These are phyloP conservation scores for Matsumurasca onukii DNA, from an alignment of 1,140 invertebrate species.

Conservation along the genomic window DNA sequence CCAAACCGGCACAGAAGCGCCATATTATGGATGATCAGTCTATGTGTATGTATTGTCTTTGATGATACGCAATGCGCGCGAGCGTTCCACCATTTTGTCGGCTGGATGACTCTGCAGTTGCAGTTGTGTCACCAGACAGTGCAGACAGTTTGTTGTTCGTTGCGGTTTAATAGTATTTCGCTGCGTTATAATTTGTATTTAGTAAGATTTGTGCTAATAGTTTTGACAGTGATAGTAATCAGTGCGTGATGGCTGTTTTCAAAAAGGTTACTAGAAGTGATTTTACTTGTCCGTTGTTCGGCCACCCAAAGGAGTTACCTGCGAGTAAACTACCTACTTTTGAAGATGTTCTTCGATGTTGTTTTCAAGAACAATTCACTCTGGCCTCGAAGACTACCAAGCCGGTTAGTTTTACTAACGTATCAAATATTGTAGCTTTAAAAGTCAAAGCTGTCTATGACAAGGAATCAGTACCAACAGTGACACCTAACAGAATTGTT, in stretches of 20 bases:
- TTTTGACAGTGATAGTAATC: not conserved
- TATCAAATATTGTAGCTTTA: slow-evolving; percentile 12
- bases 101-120: not conserved
- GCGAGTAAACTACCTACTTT: not conserved
- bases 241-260: slow-evolving; percentile 1
- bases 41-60: too few relatives aligned
- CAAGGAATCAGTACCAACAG: not conserved
- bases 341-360: slow-evolving; percentile 11
- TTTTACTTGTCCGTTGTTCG: slow-evolving; percentile 15
- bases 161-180: not conserved
- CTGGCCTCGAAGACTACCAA: not conserved
- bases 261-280: slow-evolving; percentile 14
- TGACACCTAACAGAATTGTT: slow-evolving; percentile 21
- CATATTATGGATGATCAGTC: too few relatives aligned
- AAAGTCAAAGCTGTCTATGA: slow-evolving; percentile 11
- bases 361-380: slow-evolving; percentile 11
- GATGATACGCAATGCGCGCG: not conserved
- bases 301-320: slow-evolving; percentile 10
- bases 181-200: not conserved
- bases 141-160: not conserved
- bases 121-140: not conserved
- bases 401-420: slow-evolving; percentile 15
- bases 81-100: not conserved
- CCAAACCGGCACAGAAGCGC: too few relatives aligned
- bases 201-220: not conserved